Evolutionary conservation across 2,113 vertebrate genomes (phyloP), one percentile per base, ranked within the genome.

Genomic region (Oreochromis tanganicae): DNA sequence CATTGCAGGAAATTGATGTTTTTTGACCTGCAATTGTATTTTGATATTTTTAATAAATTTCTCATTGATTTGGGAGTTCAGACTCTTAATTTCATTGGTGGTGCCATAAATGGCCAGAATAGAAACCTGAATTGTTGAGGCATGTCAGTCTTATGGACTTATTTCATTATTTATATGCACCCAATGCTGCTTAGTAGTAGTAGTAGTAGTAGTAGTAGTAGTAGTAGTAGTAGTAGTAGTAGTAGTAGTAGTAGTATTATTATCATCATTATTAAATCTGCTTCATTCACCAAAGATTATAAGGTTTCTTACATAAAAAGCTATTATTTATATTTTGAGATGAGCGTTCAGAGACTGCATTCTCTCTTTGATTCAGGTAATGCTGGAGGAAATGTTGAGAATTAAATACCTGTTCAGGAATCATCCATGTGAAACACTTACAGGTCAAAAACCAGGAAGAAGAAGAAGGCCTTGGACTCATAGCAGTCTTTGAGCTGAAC

Each of bases 401-500:
- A 11, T 46, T 73, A 17, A 75, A 24, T 24, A 24, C 24, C 46
- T 75, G 43, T 19, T 48, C 6, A 78, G 6, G 27, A 78, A 32
- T 52, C 9, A n/a, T 0, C 3, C 16, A 21, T 27, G 6, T 19
- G 7, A 73, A 5, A 63, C 94, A 98, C 99, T 98, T 95, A 99
- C 99, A 99, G 93, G 89, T 99, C 98, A 95, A 99, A 99, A 86
- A 99, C 97, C 94, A 99, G 92, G 97, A 99, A 99, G 97, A 97
- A 99, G 96, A 99, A 99, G 85, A 3, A 24, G 24, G 97, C 98
- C 78, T 97, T 97, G 90, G 98, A 98, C 94, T 98, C 98, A 3
- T 96, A 99, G 93, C 96, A 98, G 95, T 99, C 98, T 95, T 99
- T 99, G 90, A 99, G 96, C 95, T 98, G 98, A 92, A 99, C 99